These are phyloP conservation scores for Nowickia ferox DNA, from an alignment of 2,888 invertebrate genomes.

Conservation along the genomic window DNA sequence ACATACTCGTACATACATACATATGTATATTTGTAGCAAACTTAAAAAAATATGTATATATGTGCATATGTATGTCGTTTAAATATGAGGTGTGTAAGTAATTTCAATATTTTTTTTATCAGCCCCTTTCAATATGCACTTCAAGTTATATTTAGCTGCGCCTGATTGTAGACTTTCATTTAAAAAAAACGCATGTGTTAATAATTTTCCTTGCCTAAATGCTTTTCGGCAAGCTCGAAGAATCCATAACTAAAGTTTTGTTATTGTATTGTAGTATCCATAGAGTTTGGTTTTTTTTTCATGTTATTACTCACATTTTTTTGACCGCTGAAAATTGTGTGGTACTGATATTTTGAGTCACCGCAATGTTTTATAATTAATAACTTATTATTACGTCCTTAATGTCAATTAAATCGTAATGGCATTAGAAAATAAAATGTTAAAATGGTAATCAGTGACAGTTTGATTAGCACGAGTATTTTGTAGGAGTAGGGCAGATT, in stretches of 20 bases:
- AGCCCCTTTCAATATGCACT: too few species aligned
- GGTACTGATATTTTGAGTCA: not conserved
- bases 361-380: not conserved
- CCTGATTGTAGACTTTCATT: too few species aligned
- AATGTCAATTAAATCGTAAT: not conserved
- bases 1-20: not conserved
- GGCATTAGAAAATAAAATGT: not conserved
- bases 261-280: not conserved
- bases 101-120: too few species aligned
- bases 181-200: too few species aligned
- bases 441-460: not conserved
- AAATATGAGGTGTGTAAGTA: too few species aligned
- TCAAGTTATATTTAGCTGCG: too few species aligned
- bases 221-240: too few species aligned
- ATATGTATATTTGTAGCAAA: too few species aligned
- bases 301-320: not conserved
- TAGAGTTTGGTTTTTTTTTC: not conserved
- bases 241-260: not conserved
- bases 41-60: too few species aligned
- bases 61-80: not conserved
- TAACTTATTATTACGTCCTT: not conserved
- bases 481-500: not conserved
- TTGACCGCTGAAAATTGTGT: not conserved
- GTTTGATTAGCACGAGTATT: not conserved
- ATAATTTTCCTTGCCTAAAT: not conserved